Evolutionary conservation across 2,113 vertebrate genomes (phyloP).

Genomic region (Lycaon pictus): DNA sequence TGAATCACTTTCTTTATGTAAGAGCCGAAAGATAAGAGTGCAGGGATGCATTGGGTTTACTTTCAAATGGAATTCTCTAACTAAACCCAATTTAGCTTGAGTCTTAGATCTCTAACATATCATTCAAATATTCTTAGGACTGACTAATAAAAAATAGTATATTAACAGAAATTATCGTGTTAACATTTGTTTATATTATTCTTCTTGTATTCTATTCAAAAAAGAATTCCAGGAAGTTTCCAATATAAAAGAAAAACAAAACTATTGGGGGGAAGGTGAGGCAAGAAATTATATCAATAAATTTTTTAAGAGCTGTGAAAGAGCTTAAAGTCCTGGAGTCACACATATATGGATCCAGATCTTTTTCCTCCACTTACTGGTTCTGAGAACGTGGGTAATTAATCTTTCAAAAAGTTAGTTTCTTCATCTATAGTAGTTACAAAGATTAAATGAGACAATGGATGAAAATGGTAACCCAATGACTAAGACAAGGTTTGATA

Average conservation of each 20-base stretch:
- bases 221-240: neutral
- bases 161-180: neutral
- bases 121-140: neutral
- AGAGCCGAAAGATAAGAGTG: neutral
- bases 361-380: neutral
- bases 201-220: constrained; percentile 39
- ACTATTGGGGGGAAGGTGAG: neutral
- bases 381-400: neutral
- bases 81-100: neutral
- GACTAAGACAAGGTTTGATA: neutral
- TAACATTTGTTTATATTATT: constrained; percentile 10
- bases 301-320: neutral
- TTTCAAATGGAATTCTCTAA: constrained; percentile 15
- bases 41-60: neutral
- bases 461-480: neutral
- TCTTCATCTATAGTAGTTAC: constrained; percentile 15
- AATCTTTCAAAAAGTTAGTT: neutral
- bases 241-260: neutral
- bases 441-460: neutral
- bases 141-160: neutral
- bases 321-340: neutral
- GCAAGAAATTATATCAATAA: neutral
- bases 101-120: neutral
- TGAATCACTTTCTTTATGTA: neutral
- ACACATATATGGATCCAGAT: neutral